These are phyloP conservation scores for Dasyornis broadbenti DNA, from an alignment of 2,113 vertebrate species.

Conservation along the genomic window DNA sequence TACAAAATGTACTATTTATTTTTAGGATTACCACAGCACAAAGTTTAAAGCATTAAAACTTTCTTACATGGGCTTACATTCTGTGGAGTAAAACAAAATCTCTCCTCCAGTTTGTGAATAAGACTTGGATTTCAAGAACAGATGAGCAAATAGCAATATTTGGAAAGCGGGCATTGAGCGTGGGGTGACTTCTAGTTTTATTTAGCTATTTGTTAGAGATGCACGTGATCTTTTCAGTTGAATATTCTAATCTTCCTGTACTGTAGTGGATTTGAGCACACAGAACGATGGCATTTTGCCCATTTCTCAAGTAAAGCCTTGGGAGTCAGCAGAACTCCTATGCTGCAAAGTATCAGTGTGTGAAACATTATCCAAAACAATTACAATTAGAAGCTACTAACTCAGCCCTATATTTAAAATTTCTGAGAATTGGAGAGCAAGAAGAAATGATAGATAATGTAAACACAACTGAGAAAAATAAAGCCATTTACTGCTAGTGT, in stretches of 20 bases:
- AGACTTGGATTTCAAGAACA: background rate
- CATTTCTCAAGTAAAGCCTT: background rate
- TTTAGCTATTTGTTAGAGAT: background rate
- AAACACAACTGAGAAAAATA: background rate
- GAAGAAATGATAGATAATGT: background rate
- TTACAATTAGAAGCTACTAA: background rate
- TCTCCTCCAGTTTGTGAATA: background rate
- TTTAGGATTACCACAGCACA: background rate
- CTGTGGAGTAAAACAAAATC: background rate
- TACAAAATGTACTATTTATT: background rate
- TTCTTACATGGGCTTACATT: background rate
- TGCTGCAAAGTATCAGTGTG: background rate
- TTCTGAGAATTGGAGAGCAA: rapidly evolving
- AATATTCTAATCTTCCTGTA: background rate
- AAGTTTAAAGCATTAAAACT: background rate
- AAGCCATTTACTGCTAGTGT: background rate
- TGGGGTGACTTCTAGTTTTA: background rate
- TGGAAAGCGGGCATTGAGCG: background rate
- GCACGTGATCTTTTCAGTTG: background rate
- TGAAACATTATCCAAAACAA: background rate
- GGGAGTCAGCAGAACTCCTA: background rate
- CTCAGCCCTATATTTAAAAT: background rate
- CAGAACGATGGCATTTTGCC: background rate
- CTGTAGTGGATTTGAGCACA: background rate
- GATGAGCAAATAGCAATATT: background rate